phyloP scores from a whole-genome alignment of 2,888 invertebrate genomes.

The Heliconius cydno region DNA sequence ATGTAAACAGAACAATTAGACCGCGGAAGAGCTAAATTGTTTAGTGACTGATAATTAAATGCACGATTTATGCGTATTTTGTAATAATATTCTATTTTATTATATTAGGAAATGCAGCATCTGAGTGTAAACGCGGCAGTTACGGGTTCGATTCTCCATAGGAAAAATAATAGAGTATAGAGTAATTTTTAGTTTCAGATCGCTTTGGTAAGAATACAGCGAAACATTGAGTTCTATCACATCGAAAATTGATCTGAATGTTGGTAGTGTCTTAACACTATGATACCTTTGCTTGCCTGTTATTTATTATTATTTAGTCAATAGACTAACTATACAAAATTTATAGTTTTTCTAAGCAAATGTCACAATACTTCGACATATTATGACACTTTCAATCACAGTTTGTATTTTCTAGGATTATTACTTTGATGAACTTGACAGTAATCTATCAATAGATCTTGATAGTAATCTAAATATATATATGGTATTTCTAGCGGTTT shows the following conservation, averaged over 20 bases:
- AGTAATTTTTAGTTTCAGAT: neutral
- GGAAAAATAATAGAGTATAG: too few species aligned
- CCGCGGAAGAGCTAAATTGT: slow-evolving; percentile 30
- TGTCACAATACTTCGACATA: neutral
- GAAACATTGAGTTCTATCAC: neutral
- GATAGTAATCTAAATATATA: too few species aligned
- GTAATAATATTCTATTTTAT: neutral
- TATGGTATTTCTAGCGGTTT: neutral
- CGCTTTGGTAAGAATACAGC: neutral
- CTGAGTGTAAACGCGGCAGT: neutral
- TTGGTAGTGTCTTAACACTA: too few species aligned
- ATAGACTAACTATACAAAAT: neutral
- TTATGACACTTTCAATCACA: neutral
- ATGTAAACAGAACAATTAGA: slow-evolving; percentile 43
- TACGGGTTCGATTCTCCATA: neutral
- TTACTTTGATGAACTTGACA: neutral
- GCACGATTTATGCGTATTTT: slow-evolving; percentile 25
- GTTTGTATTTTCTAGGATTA: neutral
- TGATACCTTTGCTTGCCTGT: too few species aligned
- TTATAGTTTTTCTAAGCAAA: neutral
- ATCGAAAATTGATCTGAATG: too few species aligned
- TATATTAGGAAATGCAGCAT: neutral
- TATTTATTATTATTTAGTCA: too few species aligned
- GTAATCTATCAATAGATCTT: too few species aligned
- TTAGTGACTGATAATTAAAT: slow-evolving; percentile 31